A percentile compares a stretch with the other conserved stretches of the same genome.
Evolutionary conservation across 2,888 invertebrate genomes (phyloP).

Genomic region (Stomorhina lunata): DNA sequence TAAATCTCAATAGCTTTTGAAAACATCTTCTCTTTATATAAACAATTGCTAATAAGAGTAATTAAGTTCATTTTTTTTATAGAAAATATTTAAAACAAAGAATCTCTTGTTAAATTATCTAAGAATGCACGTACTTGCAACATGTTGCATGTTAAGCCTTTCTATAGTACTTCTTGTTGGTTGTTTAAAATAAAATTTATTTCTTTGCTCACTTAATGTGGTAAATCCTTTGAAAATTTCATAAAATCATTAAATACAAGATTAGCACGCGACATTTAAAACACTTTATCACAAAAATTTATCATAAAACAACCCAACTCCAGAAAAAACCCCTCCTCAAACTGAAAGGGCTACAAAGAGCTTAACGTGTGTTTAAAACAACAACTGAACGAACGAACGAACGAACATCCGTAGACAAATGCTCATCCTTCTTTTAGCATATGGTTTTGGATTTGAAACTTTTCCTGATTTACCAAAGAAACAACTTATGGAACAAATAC

Average conservation of each 20-base stretch:
- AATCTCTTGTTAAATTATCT: conserved; percentile 26
- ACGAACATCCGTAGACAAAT: conserved; percentile 47
- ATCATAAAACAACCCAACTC: conserved; percentile 4
- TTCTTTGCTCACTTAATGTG: conserved; percentile 43
- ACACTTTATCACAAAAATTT: conserved; percentile 57
- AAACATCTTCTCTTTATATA: background rate
- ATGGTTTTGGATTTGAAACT: too few relatives aligned
- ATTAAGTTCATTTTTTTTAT: conserved; percentile 44
- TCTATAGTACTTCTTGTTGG: background rate
- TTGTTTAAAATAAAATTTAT: background rate
- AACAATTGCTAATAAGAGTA: conserved; percentile 55
- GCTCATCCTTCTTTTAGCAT: conserved; percentile 35
- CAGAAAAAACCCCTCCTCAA: background rate
- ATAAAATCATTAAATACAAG: conserved; percentile 65
- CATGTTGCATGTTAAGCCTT: conserved; percentile 63
- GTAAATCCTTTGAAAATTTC: conserved; percentile 65
- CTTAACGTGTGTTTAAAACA: conserved; percentile 3
- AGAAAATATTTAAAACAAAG: conserved; percentile 11
- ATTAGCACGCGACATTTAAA: conserved; percentile 66
- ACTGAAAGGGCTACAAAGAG: conserved; percentile 7
- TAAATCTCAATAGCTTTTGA: conserved; percentile 1
- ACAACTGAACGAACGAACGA: background rate
- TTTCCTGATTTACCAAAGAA: background rate
- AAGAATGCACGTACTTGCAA: conserved; percentile 64
- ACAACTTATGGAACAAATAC: too few relatives aligned